Base-by-base conservation (phyloP, 2,113 vertebrate species). In the Ariopsis seemanni region DNA sequence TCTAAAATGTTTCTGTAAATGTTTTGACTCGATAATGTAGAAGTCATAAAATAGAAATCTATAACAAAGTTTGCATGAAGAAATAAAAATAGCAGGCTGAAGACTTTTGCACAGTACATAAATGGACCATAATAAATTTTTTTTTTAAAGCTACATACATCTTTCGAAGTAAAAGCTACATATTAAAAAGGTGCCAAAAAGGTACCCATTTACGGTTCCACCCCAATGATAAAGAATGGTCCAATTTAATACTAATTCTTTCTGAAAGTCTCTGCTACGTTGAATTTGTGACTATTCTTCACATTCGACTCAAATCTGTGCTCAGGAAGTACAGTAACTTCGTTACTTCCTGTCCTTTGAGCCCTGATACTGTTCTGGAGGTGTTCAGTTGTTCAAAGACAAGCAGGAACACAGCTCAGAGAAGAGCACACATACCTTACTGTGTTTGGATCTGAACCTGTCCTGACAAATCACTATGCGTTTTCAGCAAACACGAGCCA, bases 401-500 rank as follows among this genome's bases (percentile, higher is more conserved):
- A 82, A 11, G 83, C 87, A 90, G 87, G 58, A 15, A 82, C 57
- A 27, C 12, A n/a, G 75, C 48, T 8, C 15, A 22, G n/a, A 20
- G 72, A 69, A 5, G 17, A 42, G 34, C 72, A 7, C 34, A 22
- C 78, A 74, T 74, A 60, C 25, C 79, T 82, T 9, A 57, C 12
- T 20, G 48, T 50, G n/a, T 80, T 83, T 83, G 83, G 69, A 89
- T 78, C 83, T 80, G 34, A 82, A 84, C 89, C 85, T 90, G 86
- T 83, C 83, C 88, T 72, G 84, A 89, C 90, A 90, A 63, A 89
- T 84, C 22, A 10, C 25, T 74, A 53, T 11, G 7, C 52, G 52
- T 53, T 5, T 58, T 48, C 50, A 50, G 81, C 67, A 69, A 78
- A 55, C 62, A 20, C 63, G 25, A 69, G 60, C 30, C 58, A 34